These are phyloP conservation scores for Troides helena DNA, from an alignment of 2,888 invertebrate genomes.

Conservation along the genomic window DNA sequence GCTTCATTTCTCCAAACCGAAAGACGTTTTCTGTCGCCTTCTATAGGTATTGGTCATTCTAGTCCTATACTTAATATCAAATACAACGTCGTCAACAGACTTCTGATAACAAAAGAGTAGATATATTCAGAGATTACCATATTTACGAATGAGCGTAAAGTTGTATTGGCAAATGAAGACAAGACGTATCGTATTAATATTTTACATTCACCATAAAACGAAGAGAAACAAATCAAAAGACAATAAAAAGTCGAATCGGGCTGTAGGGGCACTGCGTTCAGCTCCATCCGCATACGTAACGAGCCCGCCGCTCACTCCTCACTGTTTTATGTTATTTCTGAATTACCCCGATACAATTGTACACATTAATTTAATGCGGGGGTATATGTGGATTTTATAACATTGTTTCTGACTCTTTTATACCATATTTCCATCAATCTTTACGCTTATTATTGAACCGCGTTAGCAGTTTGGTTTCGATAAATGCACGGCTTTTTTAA, in stretches of 20 bases:
- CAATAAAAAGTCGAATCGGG: slow-evolving; percentile 29
- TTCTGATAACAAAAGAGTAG: no score
- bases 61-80: no score
- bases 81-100: no score
- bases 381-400: slow-evolving; percentile 14
- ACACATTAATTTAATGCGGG: slow-evolving; percentile 25
- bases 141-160: background rate
- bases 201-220: slow-evolving; percentile 28
- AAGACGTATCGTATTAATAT: slow-evolving; percentile 26
- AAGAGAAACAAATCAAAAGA: slow-evolving; percentile 29
- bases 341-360: slow-evolving; percentile 24
- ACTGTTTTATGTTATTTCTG: slow-evolving; percentile 22
- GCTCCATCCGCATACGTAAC: slow-evolving; percentile 22
- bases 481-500: no score
- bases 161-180: slow-evolving; percentile 9
- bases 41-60: no score
- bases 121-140: background rate
- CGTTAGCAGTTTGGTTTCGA: no score
- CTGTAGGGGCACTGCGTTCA: slow-evolving; percentile 15
- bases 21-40: no score
- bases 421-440: slow-evolving; percentile 1
- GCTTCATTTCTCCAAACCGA: no score
- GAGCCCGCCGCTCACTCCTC: slow-evolving; percentile 6
- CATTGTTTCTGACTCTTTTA: slow-evolving; percentile 20
- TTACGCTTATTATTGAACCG: background rate